phyloP scores from a whole-genome alignment of 2,888 invertebrate species.

The Mythimna impura region DNA sequence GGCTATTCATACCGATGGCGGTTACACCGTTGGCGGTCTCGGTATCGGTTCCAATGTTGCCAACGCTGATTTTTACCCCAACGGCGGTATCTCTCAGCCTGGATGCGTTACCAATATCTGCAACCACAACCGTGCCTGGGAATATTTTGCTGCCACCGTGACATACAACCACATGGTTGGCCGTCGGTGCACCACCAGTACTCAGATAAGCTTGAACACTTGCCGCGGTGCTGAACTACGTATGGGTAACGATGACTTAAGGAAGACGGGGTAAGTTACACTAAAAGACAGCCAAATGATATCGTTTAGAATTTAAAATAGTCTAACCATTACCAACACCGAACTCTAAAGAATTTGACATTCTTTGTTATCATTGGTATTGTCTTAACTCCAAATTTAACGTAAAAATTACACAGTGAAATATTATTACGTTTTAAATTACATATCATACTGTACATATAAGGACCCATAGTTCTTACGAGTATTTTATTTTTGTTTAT shows the following conservation, averaged over 20 bases:
- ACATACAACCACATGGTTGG: slow-evolving; percentile 73
- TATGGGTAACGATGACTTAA: slow-evolving; percentile 76
- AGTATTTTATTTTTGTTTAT: too few relatives aligned
- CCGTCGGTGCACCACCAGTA: slow-evolving; percentile 62
- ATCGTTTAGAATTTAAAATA: neutral
- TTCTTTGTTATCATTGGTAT: too few relatives aligned
- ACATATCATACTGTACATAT: too few relatives aligned
- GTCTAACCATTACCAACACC: too few relatives aligned
- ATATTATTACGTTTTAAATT: too few relatives aligned
- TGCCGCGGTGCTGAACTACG: slow-evolving; percentile 70
- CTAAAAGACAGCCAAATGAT: neutral
- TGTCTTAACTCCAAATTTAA: too few relatives aligned
- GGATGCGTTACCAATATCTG: slow-evolving; percentile 74
- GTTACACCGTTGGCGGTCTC: slow-evolving; percentile 74
- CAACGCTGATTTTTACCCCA: slow-evolving; percentile 91
- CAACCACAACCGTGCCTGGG: slow-evolving; percentile 77
- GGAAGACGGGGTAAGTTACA: slow-evolving; percentile 73
- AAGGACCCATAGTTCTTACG: too few relatives aligned
- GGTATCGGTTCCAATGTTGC: slow-evolving; percentile 84
- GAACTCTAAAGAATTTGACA: too few relatives aligned
- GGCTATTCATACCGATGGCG: slow-evolving; percentile 74
- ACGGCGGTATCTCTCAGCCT: slow-evolving; percentile 83
- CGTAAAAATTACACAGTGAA: too few relatives aligned
- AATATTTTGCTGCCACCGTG: slow-evolving; percentile 73
- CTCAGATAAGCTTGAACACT: slow-evolving; percentile 67